Percentiles rank a stretch among this genome's conserved stretches.
Conservation (phyloP, 2,888 invertebrate genomes). For the Anagyrus pseudococci region DNA sequence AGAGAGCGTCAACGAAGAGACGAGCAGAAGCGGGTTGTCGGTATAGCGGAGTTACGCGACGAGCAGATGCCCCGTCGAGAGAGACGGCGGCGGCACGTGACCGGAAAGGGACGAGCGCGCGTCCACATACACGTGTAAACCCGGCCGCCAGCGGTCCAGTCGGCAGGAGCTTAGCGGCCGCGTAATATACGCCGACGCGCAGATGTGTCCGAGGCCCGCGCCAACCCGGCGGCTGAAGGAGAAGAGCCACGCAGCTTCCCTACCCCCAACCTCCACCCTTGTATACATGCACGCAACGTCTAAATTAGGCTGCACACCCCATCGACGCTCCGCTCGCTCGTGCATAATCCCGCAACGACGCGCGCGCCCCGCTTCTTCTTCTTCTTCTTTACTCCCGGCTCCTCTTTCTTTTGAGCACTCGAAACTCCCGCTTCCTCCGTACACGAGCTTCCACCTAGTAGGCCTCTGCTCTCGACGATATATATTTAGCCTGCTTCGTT, state of each 20-base stretch:
- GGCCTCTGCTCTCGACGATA: neutral
- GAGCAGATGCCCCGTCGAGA: constrained; percentile 21
- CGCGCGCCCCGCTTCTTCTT: neutral
- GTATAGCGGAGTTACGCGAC: neutral
- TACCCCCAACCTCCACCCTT: neutral
- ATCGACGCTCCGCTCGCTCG: neutral
- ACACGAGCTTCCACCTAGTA: neutral
- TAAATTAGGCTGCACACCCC: constrained; percentile 12
- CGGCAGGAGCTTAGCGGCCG: constrained; percentile 8
- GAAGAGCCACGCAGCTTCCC: constrained; percentile 5
- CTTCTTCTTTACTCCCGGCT: neutral
- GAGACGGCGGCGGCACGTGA: constrained; percentile 7
- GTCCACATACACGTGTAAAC: neutral
- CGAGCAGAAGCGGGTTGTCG: neutral
- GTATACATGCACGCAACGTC: constrained; percentile 8
- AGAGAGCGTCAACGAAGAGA: neutral
- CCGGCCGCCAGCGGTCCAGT: constrained; percentile 9
- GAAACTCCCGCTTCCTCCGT: neutral
- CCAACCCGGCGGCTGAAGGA: neutral
- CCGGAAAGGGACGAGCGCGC: constrained; percentile 26
- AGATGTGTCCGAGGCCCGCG: constrained; percentile 24
- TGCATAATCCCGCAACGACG: neutral
- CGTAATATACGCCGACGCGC: neutral
- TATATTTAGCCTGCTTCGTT: constrained; percentile 12
- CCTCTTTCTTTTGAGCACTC: neutral